A percentile compares a stretch with the other conserved stretches of the same genome.
Evolutionary conservation across 1,140 invertebrate genomes (phyloP).

Genomic region (Papilio aristodemus): DNA sequence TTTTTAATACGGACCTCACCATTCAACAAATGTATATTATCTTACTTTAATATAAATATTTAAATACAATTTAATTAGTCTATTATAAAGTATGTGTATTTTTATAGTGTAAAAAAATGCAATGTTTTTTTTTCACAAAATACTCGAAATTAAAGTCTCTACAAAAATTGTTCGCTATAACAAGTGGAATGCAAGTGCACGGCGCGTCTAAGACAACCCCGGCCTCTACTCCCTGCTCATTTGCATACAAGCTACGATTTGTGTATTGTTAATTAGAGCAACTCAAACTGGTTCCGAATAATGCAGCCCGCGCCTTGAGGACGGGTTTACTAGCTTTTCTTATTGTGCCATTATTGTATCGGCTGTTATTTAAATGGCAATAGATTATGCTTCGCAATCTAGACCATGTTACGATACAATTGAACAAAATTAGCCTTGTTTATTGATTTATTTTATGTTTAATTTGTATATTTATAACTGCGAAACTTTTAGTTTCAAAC

Average conservation of each 20-base stretch:
- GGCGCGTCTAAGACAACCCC: slow-evolving; percentile 45
- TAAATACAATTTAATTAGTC: too few species aligned
- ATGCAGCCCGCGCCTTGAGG: slow-evolving; percentile 59
- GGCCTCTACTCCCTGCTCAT: slow-evolving; percentile 59
- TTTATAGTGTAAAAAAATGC: too few species aligned
- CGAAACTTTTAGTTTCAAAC: background rate
- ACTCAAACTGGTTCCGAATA: slow-evolving; percentile 72
- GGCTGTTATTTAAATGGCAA: slow-evolving; percentile 76
- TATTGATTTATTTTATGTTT: slow-evolving; percentile 49
- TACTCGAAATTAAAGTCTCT: slow-evolving; percentile 42
- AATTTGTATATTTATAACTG: slow-evolving; percentile 35
- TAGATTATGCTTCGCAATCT: slow-evolving; percentile 58
- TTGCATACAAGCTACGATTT: slow-evolving; percentile 80
- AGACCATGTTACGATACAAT: slow-evolving; percentile 56
- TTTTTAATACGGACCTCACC: too few species aligned
- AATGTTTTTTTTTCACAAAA: slow-evolving; percentile 25
- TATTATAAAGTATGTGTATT: too few species aligned
- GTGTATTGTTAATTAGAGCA: slow-evolving; percentile 80
- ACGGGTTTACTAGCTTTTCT: slow-evolving; percentile 61
- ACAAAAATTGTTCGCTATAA: slow-evolving; percentile 50
- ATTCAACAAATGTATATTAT: too few species aligned
- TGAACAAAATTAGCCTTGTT: slow-evolving; percentile 71
- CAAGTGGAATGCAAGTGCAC: slow-evolving; percentile 48
- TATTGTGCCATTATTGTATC: slow-evolving; percentile 71
- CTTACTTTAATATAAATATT: too few species aligned